Conservation (phyloP, 1,140 invertebrate species). For the Drosophila arizonae region DNA sequence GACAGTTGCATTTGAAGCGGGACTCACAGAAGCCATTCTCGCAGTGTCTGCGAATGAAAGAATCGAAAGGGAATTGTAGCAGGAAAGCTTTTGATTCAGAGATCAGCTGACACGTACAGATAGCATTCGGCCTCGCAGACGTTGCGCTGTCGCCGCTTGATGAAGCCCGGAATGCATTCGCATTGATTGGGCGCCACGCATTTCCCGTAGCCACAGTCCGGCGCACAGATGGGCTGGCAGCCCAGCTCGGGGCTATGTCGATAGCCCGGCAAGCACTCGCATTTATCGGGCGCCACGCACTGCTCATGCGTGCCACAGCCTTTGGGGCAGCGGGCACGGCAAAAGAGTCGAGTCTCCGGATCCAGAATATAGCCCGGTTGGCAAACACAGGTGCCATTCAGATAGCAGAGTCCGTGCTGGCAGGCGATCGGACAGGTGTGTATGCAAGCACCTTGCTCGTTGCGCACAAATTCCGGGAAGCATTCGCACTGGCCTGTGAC, state of each 20-base stretch:
- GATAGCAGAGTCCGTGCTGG: conserved; percentile 81
- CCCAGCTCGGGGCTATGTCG: conserved; percentile 72
- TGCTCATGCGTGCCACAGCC: conserved; percentile 71
- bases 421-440: conserved; percentile 77
- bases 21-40: conserved; percentile 85
- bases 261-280: conserved; percentile 85
- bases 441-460: conserved; percentile 66
- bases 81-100: too few species aligned
- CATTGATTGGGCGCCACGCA: conserved; percentile 85
- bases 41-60: conserved; percentile 78
- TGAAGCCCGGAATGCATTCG: conserved; percentile 84
- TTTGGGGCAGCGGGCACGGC: conserved; percentile 83
- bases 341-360: conserved; percentile 82
- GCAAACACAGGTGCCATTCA: conserved; percentile 85
- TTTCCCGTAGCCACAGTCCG: conserved; percentile 85
- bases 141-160: conserved; percentile 65
- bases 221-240: conserved; percentile 76
- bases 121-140: conserved; percentile 79
- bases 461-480: conserved; percentile 85
- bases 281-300: conserved; percentile 85
- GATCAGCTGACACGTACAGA: conserved; percentile 47
- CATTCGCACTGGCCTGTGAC: conserved; percentile 85
- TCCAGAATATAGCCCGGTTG: conserved; percentile 86
- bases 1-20: conserved; percentile 85
- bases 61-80: neutral